These are phyloP conservation scores for Cygnus atratus DNA, from an alignment of 2,113 vertebrate genomes.

Conservation along the genomic window DNA sequence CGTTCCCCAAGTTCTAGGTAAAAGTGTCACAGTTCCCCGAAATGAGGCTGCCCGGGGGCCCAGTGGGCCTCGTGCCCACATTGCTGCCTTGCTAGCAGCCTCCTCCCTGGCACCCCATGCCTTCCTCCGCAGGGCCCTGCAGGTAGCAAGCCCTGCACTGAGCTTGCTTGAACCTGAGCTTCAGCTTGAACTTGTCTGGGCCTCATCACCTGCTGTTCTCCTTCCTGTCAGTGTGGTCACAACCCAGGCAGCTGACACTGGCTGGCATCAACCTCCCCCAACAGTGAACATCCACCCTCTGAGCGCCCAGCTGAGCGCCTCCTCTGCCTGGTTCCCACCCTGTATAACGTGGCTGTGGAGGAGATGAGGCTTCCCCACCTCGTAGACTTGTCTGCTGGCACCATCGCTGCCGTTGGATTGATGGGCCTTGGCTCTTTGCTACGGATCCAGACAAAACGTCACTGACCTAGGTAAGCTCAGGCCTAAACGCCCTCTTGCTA, in stretches of 20 bases:
- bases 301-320: fast-evolving
- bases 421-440: background rate
- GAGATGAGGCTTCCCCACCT: background rate
- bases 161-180: background rate
- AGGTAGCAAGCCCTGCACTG: background rate
- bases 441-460: fast-evolving
- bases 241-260: fast-evolving
- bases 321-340: background rate
- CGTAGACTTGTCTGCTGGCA: background rate
- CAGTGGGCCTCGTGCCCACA: fast-evolving
- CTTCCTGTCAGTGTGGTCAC: background rate
- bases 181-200: background rate
- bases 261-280: background rate
- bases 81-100: background rate
- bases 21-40: fast-evolving
- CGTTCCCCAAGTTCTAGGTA: background rate
- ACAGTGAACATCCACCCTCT: fast-evolving
- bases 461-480: background rate
- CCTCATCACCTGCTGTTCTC: background rate
- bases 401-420: background rate
- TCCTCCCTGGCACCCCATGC: background rate
- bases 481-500: background rate
- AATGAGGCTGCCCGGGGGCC: background rate
- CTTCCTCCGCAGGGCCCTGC: background rate
- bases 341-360: background rate